Evolutionary conservation across 2,113 vertebrate species (phyloP).

Genomic region (Jaculus jaculus): DNA sequence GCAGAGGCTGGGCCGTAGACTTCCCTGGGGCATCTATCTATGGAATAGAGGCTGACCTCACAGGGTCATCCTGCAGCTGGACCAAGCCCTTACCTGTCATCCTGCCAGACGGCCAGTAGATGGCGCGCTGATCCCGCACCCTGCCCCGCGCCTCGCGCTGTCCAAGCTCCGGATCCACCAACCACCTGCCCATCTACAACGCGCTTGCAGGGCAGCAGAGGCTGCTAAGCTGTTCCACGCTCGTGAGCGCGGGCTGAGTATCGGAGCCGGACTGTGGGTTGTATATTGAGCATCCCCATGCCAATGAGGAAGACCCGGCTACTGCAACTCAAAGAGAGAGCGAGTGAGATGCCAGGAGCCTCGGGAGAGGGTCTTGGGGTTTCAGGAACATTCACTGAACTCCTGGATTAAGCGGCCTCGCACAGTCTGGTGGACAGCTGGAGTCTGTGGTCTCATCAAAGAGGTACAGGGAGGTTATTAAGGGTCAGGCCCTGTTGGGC

Average conservation of each 20-base stretch:
- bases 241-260: not conserved
- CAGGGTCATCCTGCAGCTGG: fast-evolving
- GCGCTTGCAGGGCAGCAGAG: fast-evolving
- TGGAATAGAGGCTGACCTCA: not conserved
- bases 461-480: not conserved
- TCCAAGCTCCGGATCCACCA: not conserved
- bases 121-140: constrained; percentile 72
- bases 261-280: too few species aligned
- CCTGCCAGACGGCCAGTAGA: constrained; percentile 63
- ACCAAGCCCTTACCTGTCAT: not conserved
- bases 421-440: not conserved
- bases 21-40: fast-evolving
- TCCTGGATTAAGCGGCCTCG: not conserved
- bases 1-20: not conserved
- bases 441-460: not conserved
- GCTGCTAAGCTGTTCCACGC: not conserved
- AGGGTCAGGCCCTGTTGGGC: not conserved
- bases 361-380: not conserved
- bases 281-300: not conserved
- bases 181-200: not conserved
- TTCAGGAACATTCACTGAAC: fast-evolving
- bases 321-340: not conserved
- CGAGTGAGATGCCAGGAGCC: not conserved
- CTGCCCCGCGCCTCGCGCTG: not conserved
- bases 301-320: too few species aligned